Conservation (phyloP, 2,888 invertebrate genomes). For the Merodon equestris region DNA sequence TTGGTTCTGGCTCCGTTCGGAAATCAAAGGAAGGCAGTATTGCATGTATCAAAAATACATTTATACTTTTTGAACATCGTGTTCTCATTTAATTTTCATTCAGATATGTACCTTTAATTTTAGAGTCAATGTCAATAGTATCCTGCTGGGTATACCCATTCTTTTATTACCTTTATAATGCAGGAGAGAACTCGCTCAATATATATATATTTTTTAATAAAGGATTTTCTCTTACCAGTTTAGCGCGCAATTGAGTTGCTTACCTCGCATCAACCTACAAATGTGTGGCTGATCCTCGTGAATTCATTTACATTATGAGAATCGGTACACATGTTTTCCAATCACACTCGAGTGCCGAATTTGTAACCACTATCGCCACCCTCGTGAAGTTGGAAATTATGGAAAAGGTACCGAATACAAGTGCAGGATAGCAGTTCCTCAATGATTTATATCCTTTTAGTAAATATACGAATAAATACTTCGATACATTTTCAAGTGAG, state of each 20-base stretch:
- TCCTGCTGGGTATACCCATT: constrained; percentile 17
- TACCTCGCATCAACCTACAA: constrained; percentile 6
- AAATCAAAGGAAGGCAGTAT: constrained; percentile 30
- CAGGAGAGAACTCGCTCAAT: no score
- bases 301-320: constrained; percentile 63
- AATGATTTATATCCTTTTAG: constrained; percentile 68
- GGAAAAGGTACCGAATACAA: constrained; percentile 54
- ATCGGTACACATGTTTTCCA: constrained; percentile 66
- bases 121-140: constrained; percentile 47
- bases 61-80: constrained; percentile 45
- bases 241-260: background rate
- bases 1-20: constrained; percentile 37
- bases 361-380: constrained; percentile 5
- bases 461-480: constrained; percentile 60
- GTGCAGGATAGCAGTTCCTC: constrained; percentile 48
- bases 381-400: constrained; percentile 45
- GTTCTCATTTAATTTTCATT: constrained; percentile 64
- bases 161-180: no score
- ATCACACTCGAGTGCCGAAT: constrained; percentile 51
- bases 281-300: constrained; percentile 54
- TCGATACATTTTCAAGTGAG: constrained; percentile 52
- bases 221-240: no score
- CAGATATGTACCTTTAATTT: constrained; percentile 43
- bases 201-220: no score
- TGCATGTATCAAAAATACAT: constrained; percentile 35